These are phyloP conservation scores for Globodera ellingtonae DNA, from an alignment of 1,140 invertebrate species.

Conservation along the genomic window DNA sequence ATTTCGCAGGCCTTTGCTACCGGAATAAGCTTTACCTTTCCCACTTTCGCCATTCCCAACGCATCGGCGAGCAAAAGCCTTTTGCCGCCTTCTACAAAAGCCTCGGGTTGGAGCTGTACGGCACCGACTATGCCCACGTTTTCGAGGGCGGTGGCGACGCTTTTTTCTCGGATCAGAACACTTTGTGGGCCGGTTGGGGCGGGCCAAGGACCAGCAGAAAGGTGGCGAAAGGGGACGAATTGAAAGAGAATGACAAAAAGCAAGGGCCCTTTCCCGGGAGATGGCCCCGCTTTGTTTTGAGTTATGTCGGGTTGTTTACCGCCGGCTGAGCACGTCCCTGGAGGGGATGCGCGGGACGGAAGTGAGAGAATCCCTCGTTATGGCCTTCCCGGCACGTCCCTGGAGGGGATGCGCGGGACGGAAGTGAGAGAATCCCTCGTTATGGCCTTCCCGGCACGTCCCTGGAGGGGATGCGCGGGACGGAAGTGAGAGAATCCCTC, in stretches of 20 bases:
- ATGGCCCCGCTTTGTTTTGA: no score
- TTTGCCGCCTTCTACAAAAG: slow-evolving; percentile 61
- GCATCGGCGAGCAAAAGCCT: slow-evolving; percentile 58
- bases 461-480: no score
- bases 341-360: no score
- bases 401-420: no score
- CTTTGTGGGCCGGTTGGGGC: slow-evolving; percentile 61
- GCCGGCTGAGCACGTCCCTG: no score
- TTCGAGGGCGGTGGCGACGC: slow-evolving; percentile 65
- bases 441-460: no score
- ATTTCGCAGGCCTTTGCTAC: slow-evolving; percentile 45
- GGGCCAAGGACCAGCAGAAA: slow-evolving; percentile 53
- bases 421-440: no score
- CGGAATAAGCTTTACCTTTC: slow-evolving; percentile 62
- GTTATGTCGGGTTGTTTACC: no score
- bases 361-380: no score
- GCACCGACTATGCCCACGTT: slow-evolving; percentile 53
- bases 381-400: no score
- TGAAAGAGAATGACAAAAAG: neutral
- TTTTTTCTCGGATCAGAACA: slow-evolving; percentile 57
- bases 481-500: no score
- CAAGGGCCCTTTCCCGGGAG: no score
- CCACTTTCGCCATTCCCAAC: slow-evolving; percentile 59
- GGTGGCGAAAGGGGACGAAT: slow-evolving; percentile 23
- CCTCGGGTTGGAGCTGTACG: slow-evolving; percentile 55